Conservation (phyloP, 2,888 invertebrate genomes). For the Mesorhabditis belari region DNA sequence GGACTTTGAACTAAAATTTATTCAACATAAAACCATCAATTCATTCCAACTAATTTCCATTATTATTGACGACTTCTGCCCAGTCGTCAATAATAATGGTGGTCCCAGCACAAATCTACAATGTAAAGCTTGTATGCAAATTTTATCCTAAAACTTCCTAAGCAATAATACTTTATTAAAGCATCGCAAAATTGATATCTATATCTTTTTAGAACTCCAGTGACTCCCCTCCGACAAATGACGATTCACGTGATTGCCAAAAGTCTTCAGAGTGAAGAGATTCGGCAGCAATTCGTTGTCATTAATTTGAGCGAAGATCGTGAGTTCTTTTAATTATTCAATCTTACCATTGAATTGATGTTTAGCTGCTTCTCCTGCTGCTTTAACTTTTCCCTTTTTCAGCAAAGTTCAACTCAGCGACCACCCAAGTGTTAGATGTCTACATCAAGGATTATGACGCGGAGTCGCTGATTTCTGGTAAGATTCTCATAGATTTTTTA, state of each 20-base stretch:
- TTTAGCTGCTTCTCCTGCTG: background rate
- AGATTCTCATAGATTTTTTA: background rate
- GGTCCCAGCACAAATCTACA: too few relatives aligned
- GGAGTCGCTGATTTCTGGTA: background rate
- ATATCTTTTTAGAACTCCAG: slow-evolving; percentile 46
- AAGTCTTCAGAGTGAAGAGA: slow-evolving; percentile 41
- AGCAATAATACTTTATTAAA: too few relatives aligned
- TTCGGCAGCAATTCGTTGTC: slow-evolving; percentile 37
- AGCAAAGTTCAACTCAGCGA: slow-evolving; percentile 23
- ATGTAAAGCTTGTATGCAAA: too few relatives aligned
- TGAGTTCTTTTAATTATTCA: slow-evolving; percentile 10
- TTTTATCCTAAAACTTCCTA: too few relatives aligned
- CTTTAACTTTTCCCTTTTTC: too few relatives aligned
- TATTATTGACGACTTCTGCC: too few relatives aligned
- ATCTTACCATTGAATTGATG: background rate
- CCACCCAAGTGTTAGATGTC: background rate
- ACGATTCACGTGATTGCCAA: slow-evolving; percentile 48
- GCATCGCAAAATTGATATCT: too few relatives aligned
- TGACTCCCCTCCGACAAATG: slow-evolving; percentile 38
- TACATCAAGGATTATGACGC: background rate
- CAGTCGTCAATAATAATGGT: too few relatives aligned
- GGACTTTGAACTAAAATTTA: background rate
- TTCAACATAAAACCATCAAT: too few relatives aligned
- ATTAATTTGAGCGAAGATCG: slow-evolving; percentile 40
- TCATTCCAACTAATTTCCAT: too few relatives aligned